These are phyloP conservation scores for Anguilla pacifica DNA, from an alignment of 2,797 vertebrate genomes.

Conservation along the genomic window DNA sequence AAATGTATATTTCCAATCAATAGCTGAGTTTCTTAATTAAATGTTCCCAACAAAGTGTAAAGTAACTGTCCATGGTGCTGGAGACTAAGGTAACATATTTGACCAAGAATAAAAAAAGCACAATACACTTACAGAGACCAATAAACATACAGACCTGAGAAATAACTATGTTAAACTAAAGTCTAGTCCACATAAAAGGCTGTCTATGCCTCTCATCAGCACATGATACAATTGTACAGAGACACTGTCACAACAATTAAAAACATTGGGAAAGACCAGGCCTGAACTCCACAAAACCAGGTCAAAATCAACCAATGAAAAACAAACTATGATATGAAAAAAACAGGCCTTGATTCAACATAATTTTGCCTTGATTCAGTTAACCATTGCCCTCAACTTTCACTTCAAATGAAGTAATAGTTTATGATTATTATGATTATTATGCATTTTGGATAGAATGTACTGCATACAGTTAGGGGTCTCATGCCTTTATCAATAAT, in stretches of 20 bases:
- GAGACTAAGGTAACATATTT: background rate
- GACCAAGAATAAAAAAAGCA: background rate
- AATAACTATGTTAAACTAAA: slow-evolving; percentile 31
- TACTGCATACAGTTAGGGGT: background rate
- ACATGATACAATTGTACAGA: background rate
- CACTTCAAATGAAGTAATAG: too few species aligned
- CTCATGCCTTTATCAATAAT: background rate
- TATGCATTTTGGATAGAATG: background rate
- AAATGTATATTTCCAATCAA: background rate
- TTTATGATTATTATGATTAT: background rate
- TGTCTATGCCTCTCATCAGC: background rate
- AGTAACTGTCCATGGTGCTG: slow-evolving; percentile 3
- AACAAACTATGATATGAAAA: too few species aligned
- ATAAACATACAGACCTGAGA: slow-evolving; percentile 24
- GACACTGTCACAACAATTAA: background rate
- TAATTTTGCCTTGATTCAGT: too few species aligned
- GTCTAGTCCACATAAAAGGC: background rate
- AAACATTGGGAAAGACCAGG: background rate
- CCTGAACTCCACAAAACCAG: too few species aligned
- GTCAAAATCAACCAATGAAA: too few species aligned
- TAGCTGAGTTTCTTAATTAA: background rate
- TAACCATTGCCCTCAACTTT: too few species aligned
- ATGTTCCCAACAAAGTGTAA: background rate
- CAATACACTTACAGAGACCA: slow-evolving; percentile 14
- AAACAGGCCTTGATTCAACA: too few species aligned